Base-by-base conservation (phyloP, 2,797 vertebrate species). In the Enteromius anoplus region DNA sequence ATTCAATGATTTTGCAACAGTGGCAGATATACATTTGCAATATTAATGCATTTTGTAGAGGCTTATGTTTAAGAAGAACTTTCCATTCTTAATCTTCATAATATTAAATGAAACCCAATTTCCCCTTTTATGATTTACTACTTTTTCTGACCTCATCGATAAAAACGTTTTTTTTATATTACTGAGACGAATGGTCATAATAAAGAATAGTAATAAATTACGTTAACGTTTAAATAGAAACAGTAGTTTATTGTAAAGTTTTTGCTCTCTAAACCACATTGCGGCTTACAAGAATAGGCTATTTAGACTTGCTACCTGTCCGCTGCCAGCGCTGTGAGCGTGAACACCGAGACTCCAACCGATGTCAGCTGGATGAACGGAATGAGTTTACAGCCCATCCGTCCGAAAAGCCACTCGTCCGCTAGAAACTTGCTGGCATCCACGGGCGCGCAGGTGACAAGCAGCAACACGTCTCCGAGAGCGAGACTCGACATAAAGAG, bases 311-410 rank as follows among this genome's bases (percentile, higher is more conserved):
- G 93, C 90, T 95, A 99, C 98, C 98, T 98, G 95, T 99, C 98
- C 55, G 97, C 98, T 0, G 97, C 97, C 80, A 99, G 95, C 34
- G 97, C 98, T 0, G 96, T 99, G 83, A 99, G 96, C 0, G 98
- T 99, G 88, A 99, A 99, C 85, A 99, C 98, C 14, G 98, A 99
- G 82, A 99, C 97, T 64, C 98, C 98, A 1, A 99, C 97, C 0
- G 98, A 99, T 29, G 97, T 99, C 60, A 99, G 95, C 91, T 99
- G 98, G 75, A 99, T 97, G 91, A 98, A 98, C 64, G 98, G 96
- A 83, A 99, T 97, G 86, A 98, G 94, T 91, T 99, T 99, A 91
- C 98, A 99, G 62, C 97, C 98, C 71, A 95, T 90, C 83, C 97
- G 94, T 21, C 98, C 98, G 9, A 99, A 99, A 23, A 99, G 92